Conservation (phyloP, 2,888 invertebrate genomes). For the Agrotis exclamationis region DNA sequence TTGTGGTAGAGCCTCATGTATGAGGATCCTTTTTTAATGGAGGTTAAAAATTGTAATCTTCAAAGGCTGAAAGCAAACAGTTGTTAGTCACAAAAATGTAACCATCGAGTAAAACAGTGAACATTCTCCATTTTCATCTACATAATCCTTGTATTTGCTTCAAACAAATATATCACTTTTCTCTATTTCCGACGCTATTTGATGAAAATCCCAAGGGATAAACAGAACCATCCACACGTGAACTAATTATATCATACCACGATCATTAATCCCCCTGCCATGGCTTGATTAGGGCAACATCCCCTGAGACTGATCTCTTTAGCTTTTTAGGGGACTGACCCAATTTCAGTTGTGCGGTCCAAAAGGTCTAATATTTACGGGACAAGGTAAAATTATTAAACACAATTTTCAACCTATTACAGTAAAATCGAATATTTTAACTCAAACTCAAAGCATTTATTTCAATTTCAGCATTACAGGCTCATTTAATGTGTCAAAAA, state of each 20-base stretch:
- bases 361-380: constrained; percentile 21
- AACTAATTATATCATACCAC: constrained; percentile 50
- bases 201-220: constrained; percentile 14
- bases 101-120: too few species aligned
- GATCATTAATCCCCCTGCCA: constrained; percentile 45
- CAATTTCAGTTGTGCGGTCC: constrained; percentile 16
- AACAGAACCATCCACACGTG: constrained; percentile 21
- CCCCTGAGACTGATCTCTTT: constrained; percentile 49
- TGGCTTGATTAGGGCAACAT: constrained; percentile 46
- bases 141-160: neutral
- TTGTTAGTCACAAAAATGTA: too few species aligned
- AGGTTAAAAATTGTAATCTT: too few species aligned
- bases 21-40: too few species aligned
- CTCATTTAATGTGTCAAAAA: too few species aligned
- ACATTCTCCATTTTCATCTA: too few species aligned
- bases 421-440: too few species aligned
- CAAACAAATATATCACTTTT: constrained; percentile 13
- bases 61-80: too few species aligned
- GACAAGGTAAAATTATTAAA: neutral
- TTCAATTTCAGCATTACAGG: too few species aligned
- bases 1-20: too few species aligned
- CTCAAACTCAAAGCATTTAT: too few species aligned
- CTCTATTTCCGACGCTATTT: neutral
- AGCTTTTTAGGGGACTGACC: constrained; percentile 41
- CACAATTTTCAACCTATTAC: neutral